Conservation (phyloP, 2,113 vertebrate species). For the Campylomormyrus numenius region DNA sequence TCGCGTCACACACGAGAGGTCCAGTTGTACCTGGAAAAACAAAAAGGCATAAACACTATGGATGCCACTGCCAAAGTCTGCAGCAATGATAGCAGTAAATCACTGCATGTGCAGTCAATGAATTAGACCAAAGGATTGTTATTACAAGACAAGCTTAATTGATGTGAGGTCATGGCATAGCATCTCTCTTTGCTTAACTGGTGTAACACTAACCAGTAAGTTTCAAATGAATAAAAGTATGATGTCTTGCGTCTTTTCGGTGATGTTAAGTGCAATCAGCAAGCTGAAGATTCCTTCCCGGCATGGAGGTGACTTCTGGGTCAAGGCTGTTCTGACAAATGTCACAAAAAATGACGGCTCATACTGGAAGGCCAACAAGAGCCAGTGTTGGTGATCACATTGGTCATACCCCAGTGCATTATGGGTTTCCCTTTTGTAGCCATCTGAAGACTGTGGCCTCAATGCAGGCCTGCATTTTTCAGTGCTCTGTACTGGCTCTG, state of each 20-base stretch:
- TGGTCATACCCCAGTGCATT: neutral
- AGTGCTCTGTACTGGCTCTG: neutral
- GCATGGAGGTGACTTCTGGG: neutral
- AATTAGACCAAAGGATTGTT: neutral
- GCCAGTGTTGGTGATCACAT: neutral
- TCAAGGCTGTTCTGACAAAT: neutral
- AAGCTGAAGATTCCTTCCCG: neutral
- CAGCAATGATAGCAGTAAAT: neutral
- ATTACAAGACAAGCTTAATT: neutral
- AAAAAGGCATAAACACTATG: neutral
- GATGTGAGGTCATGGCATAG: neutral
- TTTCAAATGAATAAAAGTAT: neutral
- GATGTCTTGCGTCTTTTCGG: neutral
- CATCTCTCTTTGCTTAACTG: neutral
- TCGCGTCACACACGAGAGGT: neutral
- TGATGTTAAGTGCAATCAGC: neutral
- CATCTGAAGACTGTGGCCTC: neutral
- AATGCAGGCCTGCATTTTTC: neutral
- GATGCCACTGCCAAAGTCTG: neutral
- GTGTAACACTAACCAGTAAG: neutral
- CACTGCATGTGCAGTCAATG: neutral
- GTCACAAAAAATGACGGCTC: neutral
- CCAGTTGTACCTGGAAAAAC: neutral
- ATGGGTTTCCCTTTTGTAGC: neutral
- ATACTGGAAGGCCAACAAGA: neutral